Base-by-base conservation (phyloP, 2,888 invertebrate genomes). In the Acanthoscelides obtectus region DNA sequence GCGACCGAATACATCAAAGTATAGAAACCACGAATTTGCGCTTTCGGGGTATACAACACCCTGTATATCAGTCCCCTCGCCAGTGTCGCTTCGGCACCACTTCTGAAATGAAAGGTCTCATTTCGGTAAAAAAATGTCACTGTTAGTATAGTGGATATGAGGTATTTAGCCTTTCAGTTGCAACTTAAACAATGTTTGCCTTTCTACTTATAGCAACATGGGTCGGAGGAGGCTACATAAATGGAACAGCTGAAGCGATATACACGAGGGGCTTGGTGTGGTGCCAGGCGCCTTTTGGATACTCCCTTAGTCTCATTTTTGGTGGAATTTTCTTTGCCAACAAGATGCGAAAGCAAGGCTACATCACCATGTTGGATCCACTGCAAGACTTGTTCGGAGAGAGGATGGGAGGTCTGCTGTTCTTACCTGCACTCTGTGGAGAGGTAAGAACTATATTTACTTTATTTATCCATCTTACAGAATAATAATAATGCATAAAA, bases 161-260 rank as follows among this genome's bases (percentile, higher is more conserved):
- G n/a, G n/a, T n/a, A n/a, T n/a, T n/a, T n/a, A n/a, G n/a, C n/a
- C n/a, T n/a, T n/a, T n/a, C n/a, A 25, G 25, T 25, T 25, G 6
- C 6, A 25, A 6, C 25, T 25, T n/a, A n/a, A n/a, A n/a, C n/a
- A n/a, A n/a, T n/a, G n/a, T n/a, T n/a, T 64, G 65, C 20, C 65
- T 64, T 67, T 22, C n/a, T 22, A 68, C 20, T 77, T 78, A 17
- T 70, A 96, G 98, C 99, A 68, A 99, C 99, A 20, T 99, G 99
- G 99, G 99, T 99, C 70, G 99, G 99, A 75, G 99, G 99, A 66
- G 99, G 98, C 69, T 99, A 99, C 88, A 99, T 99, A 85, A 99
- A 99, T 86, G 99, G 99, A 75, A 98, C 99, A 20, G 98, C 99
- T 22, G 99, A 99, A 87, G 95, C 95, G 68, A 96, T 99, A 81